These are phyloP conservation scores for Trissolcus basalis DNA, from an alignment of 1,140 invertebrate species.

Conservation along the genomic window DNA sequence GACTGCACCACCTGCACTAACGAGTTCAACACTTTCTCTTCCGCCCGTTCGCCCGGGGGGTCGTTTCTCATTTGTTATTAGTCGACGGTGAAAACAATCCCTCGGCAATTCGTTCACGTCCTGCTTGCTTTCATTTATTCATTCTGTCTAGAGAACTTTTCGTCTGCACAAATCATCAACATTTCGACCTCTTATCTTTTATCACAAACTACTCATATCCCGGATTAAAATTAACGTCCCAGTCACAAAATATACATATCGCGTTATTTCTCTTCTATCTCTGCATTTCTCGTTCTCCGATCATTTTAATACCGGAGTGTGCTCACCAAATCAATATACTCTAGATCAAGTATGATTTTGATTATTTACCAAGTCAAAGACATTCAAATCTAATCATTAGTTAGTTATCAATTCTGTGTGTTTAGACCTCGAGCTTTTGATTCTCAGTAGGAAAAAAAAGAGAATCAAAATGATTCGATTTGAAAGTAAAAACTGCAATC, in stretches of 20 bases:
- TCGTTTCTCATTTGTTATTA: conserved; percentile 41
- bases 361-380: no score
- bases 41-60: conserved; percentile 3
- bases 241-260: no score
- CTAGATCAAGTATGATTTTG: no score
- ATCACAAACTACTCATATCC: no score
- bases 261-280: no score
- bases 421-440: no score
- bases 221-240: no score
- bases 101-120: conserved; percentile 11
- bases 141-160: background rate
- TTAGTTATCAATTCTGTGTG: conserved; percentile 40
- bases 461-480: conserved; percentile 73
- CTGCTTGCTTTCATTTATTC: conserved; percentile 24
- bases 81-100: conserved; percentile 32
- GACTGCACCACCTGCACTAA: conserved; percentile 11
- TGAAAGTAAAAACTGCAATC: conserved; percentile 72
- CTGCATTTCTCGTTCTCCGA: no score
- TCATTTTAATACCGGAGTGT: no score
- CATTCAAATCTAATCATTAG: conserved; percentile 13
- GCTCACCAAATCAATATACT: no score
- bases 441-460: conserved; percentile 55
- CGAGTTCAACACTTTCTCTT: conserved; percentile 29
- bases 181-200: no score
- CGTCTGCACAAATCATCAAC: no score